Conservation (phyloP, 2,888 invertebrate species). For the Slavum lentiscoides region DNA sequence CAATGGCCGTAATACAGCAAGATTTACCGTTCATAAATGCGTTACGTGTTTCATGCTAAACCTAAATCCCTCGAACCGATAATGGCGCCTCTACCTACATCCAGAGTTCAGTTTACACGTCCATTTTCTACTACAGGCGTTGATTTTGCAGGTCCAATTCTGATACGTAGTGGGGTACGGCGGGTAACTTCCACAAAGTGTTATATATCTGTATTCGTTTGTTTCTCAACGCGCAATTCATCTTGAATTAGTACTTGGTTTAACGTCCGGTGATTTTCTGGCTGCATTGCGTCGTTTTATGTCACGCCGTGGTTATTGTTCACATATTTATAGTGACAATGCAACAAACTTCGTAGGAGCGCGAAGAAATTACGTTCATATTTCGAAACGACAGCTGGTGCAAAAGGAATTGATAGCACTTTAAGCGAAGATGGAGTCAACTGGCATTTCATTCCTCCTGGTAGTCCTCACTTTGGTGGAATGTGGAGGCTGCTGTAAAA, state of each 20-base stretch:
- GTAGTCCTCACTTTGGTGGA: constrained; percentile 56
- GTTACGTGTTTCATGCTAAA: neutral
- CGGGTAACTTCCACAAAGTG: constrained; percentile 42
- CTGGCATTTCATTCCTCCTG: constrained; percentile 54
- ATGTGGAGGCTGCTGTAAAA: constrained; percentile 56
- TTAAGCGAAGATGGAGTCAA: neutral
- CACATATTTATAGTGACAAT: constrained; percentile 57
- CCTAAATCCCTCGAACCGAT: neutral
- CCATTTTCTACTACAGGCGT: too few species aligned
- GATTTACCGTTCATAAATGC: neutral
- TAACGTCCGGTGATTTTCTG: constrained; percentile 39
- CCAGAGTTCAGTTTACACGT: neutral
- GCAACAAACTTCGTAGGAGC: constrained; percentile 55
- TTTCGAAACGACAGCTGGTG: neutral
- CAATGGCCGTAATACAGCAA: neutral
- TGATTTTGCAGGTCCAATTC: neutral
- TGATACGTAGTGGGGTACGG: constrained; percentile 7
- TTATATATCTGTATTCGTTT: constrained; percentile 56
- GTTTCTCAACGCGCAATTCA: constrained; percentile 56
- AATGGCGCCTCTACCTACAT: neutral
- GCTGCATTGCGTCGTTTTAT: constrained; percentile 56
- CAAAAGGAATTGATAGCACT: neutral
- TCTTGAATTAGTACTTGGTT: constrained; percentile 51
- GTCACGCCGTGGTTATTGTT: constrained; percentile 57
- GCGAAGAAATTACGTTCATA: neutral